Percentiles rank a stretch among this genome's conserved stretches.
Evolutionary conservation across 2,888 invertebrate species (phyloP).

Genomic region (Aleiodes testaceus): DNA sequence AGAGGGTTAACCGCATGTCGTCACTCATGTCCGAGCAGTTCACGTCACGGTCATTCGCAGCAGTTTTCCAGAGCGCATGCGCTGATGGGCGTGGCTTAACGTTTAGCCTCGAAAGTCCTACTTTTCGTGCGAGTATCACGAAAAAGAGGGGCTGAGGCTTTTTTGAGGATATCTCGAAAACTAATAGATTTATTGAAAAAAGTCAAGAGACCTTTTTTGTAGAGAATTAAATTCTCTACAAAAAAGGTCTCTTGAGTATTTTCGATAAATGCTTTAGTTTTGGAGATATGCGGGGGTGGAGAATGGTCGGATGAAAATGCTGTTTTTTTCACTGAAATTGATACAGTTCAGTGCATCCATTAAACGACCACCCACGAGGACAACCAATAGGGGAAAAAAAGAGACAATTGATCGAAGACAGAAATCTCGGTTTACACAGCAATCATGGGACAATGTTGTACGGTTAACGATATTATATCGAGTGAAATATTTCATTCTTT

Average conservation of each 20-base stretch:
- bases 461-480: slow-evolving; percentile 34
- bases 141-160: too few relatives aligned
- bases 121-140: too few relatives aligned
- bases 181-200: too few relatives aligned
- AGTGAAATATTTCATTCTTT: slow-evolving; percentile 15
- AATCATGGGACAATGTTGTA: slow-evolving; percentile 39
- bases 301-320: too few relatives aligned
- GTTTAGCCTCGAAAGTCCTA: too few relatives aligned
- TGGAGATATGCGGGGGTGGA: background rate
- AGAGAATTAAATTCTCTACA: too few relatives aligned
- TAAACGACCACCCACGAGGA: slow-evolving; percentile 33
- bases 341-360: too few relatives aligned
- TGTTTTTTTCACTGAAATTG: background rate
- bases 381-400: background rate
- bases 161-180: too few relatives aligned
- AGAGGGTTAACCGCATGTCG: background rate
- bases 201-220: too few relatives aligned
- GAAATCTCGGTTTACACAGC: slow-evolving; percentile 40
- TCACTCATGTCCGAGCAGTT: background rate
- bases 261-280: too few relatives aligned
- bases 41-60: background rate
- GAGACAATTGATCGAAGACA: slow-evolving; percentile 4
- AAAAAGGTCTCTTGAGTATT: too few relatives aligned
- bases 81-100: too few relatives aligned
- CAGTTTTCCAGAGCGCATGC: background rate